Evolutionary conservation across 2,113 vertebrate genomes (phyloP), one percentile per base, ranked within the genome.

Genomic region (Sander vitreus): DNA sequence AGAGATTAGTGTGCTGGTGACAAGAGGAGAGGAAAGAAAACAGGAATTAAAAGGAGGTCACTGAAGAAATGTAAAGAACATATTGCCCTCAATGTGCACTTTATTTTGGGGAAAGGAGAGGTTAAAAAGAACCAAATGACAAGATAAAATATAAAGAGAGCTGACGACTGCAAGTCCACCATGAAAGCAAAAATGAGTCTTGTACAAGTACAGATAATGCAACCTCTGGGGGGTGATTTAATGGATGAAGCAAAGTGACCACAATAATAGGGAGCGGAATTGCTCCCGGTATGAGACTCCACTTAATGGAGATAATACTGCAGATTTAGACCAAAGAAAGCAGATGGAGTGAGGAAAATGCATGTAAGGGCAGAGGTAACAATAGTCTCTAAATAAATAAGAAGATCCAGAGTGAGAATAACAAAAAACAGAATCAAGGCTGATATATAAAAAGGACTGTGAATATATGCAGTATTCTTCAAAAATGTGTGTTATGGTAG

Each of bases 181-280:
- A 73, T 60, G 30, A 13, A 3, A n/a, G 19, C 63, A 59, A 78
- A 60, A 69, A 76, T 25, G 33, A 47, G 7, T 14, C 30, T 21
- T n/a, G 5, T 54, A 51, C 62, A 73, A 58, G 77, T 43, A 53
- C 15, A 39, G 14, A 70, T 30, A 30, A 5, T 60, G 27, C 25
- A 70, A 23, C 51, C 68, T 76, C 72, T 59, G 27, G 54, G 23
- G 55, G 59, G 1, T 11, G 67, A 21, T 54, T 75, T 86, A 87
- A 87, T 84, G 78, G 82, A 70, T 50, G 53, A 76, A 12, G 15
- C 58, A 66, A 77, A 80, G 71, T 71, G 53, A 81, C 65, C 80
- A 64, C 78, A 76, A 81, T 18, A 81, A 82, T 30, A 68, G 66
- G 55, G 16, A 39, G 43, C 13, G 43, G 67, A 55, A 58, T 13